Evolutionary conservation across 1,140 invertebrate species (phyloP).

Genomic region (Polyergus mexicanus): DNA sequence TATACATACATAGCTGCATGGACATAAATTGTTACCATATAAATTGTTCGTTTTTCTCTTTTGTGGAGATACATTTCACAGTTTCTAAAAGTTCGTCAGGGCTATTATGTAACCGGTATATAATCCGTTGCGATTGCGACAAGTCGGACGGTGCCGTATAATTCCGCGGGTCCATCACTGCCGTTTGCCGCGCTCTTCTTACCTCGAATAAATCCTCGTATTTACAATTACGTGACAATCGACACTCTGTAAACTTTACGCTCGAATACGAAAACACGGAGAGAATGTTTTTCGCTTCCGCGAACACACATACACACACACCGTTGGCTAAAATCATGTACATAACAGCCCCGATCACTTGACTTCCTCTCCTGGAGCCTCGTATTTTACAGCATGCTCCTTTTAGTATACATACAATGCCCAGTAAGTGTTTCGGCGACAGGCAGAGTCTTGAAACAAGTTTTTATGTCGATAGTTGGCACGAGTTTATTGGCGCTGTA

Average conservation of each 20-base stretch:
- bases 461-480: conserved; percentile 80
- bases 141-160: background rate
- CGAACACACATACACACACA: background rate
- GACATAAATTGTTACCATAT: conserved; percentile 51
- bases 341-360: conserved; percentile 78
- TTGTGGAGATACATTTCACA: conserved; percentile 82
- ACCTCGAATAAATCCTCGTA: conserved; percentile 13
- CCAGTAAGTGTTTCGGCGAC: conserved; percentile 72
- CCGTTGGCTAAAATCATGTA: conserved; percentile 26
- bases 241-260: background rate
- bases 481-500: conserved; percentile 81
- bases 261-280: background rate
- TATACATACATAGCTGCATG: conserved; percentile 61
- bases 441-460: conserved; percentile 67
- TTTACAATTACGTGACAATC: conserved; percentile 11
- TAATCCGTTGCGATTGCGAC: conserved; percentile 1
- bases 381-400: conserved; percentile 79
- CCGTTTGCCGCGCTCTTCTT: conserved; percentile 6
- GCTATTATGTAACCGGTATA: conserved; percentile 78
- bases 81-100: conserved; percentile 81
- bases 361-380: conserved; percentile 72
- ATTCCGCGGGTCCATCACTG: background rate
- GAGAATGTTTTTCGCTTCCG: background rate
- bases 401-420: conserved; percentile 70
- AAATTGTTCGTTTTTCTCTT: conserved; percentile 68